A percentile compares a stretch with the other conserved stretches of the same genome.
phyloP scores from a whole-genome alignment of 2,888 invertebrate genomes.

The Thyatira batis region DNA sequence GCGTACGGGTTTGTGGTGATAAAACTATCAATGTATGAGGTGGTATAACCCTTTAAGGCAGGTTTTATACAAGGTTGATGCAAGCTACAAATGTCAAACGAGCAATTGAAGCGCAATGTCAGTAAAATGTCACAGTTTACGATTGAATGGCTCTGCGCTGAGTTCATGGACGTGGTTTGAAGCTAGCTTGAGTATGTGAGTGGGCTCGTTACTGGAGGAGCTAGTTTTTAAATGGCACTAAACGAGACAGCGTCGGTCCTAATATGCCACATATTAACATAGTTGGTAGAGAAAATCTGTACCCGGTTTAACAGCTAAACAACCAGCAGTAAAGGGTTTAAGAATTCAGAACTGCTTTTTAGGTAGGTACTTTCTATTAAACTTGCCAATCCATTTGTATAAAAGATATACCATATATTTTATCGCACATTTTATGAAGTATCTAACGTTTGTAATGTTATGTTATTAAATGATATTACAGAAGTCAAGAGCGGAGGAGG shows the following conservation, averaged over 20 bases:
- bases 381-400: background rate
- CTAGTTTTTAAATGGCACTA: slow-evolving; percentile 31
- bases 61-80: slow-evolving; percentile 54
- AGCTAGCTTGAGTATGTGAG: background rate
- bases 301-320: background rate
- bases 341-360: background rate
- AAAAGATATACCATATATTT: too few relatives aligned
- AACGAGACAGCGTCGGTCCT: slow-evolving; percentile 22
- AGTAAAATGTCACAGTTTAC: slow-evolving; percentile 75
- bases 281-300: slow-evolving; percentile 18
- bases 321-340: background rate
- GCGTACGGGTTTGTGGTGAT: slow-evolving; percentile 27
- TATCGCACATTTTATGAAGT: too few relatives aligned
- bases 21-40: slow-evolving; percentile 49
- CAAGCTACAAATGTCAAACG: slow-evolving; percentile 58
- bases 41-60: slow-evolving; percentile 37
- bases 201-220: slow-evolving; percentile 18
- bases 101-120: slow-evolving; percentile 63
- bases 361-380: background rate
- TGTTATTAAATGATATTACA: too few relatives aligned
- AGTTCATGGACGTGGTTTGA: slow-evolving; percentile 55
- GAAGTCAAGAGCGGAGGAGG: too few relatives aligned
- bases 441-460: too few relatives aligned
- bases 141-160: slow-evolving; percentile 57
- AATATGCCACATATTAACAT: slow-evolving; percentile 28